Base-by-base conservation (phyloP, 1,140 invertebrate species). In the Olivierus martensii region DNA sequence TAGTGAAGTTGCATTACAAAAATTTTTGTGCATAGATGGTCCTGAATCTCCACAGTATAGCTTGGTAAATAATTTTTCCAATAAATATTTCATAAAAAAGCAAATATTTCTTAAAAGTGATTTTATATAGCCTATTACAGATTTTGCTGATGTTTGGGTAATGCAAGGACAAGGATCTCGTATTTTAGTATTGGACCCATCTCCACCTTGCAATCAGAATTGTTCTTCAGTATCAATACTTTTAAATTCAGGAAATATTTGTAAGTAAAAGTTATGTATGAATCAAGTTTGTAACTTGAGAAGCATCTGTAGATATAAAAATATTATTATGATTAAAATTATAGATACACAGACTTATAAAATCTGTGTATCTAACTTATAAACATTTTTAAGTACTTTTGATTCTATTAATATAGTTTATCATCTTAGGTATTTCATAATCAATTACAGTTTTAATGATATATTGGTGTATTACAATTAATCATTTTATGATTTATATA, bases 71-170 rank as follows among this genome's bases (percentile, higher is more conserved):
- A 43, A 43, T 43, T 43, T 43, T 22, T 43, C 9, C 9, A 12
- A 12, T 43, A 1, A 43, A 43, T 39, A 12, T 43, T 43, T 22
- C 7, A 9, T 43, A 6, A 43, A 43, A 43, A 43, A 17, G 22
- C 7, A 28, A 28, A 3, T 11, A 36, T 49, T 49, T 44, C 47
- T 45, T 28, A 56, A n/a, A 34, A 39, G 12, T 46, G 19, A 50
- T 50, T 4, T 7, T 46, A n/a, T 49, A 10, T 56, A 78, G 75
- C 83, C 83, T 34, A 76, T 79, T 63, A 78, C 81, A 19, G 83
- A 86, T 68, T 85, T 83, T 62, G 80, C 77, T 46, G 83, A 78
- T 68, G 75, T 84, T 28, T 79, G 83, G 66, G 43, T 85, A 21
- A 73, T 77, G 56, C 79, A 80, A 63, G 73, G 76, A 37, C 73